phyloP scores from a whole-genome alignment of 2,113 vertebrate species.

The Sula dactylatra region DNA sequence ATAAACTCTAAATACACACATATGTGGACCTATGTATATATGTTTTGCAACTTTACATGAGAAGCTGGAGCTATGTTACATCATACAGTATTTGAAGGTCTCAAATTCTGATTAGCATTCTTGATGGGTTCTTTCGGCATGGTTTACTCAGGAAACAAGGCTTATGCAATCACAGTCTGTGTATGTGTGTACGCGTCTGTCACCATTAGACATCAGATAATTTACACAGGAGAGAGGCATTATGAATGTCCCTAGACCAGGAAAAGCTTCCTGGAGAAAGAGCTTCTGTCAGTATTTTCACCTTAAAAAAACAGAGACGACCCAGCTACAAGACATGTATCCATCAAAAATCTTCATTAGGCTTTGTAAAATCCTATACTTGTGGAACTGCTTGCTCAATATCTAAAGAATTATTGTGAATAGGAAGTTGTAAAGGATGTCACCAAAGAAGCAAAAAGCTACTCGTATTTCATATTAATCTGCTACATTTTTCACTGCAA shows the following conservation, averaged over 20 bases:
- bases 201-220: slow-evolving; percentile 64
- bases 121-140: slow-evolving; percentile 53
- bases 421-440: background rate
- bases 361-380: background rate
- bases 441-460: background rate
- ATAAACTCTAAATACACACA: background rate
- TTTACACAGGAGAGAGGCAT: slow-evolving; percentile 52
- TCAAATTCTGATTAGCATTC: slow-evolving; percentile 56
- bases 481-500: background rate
- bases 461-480: background rate
- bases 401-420: background rate
- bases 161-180: slow-evolving; percentile 67
- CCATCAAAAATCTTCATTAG: background rate
- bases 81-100: background rate
- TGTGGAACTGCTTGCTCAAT: background rate
- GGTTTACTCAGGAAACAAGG: slow-evolving; percentile 53
- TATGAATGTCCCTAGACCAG: slow-evolving; percentile 44
- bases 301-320: background rate
- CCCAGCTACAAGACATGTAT: background rate
- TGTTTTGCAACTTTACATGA: background rate
- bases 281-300: slow-evolving; percentile 12
- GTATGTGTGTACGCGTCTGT: slow-evolving; percentile 58
- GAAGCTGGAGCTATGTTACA: background rate
- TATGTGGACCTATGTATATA: background rate
- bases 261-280: slow-evolving; percentile 25